Evolutionary conservation across 2,113 vertebrate species (phyloP).

Genomic region (Callionymus lyra): DNA sequence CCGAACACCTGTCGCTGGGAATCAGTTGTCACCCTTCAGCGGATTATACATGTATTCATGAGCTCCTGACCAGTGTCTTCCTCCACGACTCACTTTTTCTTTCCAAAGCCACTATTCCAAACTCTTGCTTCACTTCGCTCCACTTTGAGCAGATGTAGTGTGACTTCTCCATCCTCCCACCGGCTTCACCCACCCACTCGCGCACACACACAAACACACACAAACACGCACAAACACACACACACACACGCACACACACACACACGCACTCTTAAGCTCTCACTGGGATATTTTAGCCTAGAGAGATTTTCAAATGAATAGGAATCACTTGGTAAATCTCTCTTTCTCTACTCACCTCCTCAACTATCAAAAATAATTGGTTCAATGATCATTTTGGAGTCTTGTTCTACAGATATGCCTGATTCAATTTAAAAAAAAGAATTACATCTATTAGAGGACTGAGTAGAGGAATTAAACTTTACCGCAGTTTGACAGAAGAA

Average conservation of each 20-base stretch:
- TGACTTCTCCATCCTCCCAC: conserved; percentile 55
- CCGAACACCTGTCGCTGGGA: too few species aligned
- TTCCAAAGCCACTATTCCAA: conserved; percentile 18
- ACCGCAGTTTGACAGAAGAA: too few species aligned
- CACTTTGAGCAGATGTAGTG: conserved; percentile 41
- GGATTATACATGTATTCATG: too few species aligned
- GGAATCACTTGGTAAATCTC: conserved; percentile 10
- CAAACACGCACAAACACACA: conserved; percentile 31
- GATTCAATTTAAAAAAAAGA: too few species aligned
- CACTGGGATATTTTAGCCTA: too few species aligned
- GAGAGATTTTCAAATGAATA: conserved; percentile 36
- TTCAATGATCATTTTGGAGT: too few species aligned
- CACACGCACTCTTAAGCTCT: conserved; percentile 16
- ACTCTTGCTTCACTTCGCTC: conserved; percentile 10
- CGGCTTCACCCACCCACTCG: conserved; percentile 53
- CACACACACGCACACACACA: too few species aligned
- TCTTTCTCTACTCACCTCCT: conserved; percentile 42
- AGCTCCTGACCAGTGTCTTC: too few species aligned
- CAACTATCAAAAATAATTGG: not conserved
- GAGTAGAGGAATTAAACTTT: too few species aligned
- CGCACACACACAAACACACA: conserved; percentile 47
- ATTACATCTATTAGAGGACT: too few species aligned
- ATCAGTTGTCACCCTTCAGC: too few species aligned
- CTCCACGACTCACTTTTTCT: conserved; percentile 2
- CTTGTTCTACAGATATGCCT: too few species aligned